These are phyloP conservation scores for Mamestra brassicae DNA, from an alignment of 2,888 invertebrate genomes.

Conservation along the genomic window DNA sequence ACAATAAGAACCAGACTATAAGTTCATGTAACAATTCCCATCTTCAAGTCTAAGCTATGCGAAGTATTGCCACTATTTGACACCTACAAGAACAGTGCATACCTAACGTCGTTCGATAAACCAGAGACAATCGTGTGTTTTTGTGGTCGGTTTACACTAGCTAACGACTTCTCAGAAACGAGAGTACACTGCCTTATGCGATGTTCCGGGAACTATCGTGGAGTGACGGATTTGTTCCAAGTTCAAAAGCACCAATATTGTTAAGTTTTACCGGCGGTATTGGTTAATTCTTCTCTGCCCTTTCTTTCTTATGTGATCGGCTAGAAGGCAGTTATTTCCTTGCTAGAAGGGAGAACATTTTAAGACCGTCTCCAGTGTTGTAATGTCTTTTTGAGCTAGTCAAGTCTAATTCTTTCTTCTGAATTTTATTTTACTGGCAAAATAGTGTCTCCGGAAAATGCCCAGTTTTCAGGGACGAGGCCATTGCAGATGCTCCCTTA, in stretches of 20 bases:
- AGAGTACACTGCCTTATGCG: slow-evolving; percentile 32
- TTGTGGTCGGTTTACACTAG: slow-evolving; percentile 50
- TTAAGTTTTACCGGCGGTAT: neutral
- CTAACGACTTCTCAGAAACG: slow-evolving; percentile 61
- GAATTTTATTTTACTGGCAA: neutral
- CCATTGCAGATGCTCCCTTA: neutral
- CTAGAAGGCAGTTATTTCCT: neutral
- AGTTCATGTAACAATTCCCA: slow-evolving; percentile 38
- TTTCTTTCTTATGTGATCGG: neutral
- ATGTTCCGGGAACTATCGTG: slow-evolving; percentile 56
- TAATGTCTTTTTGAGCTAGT: neutral
- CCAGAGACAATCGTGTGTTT: slow-evolving; percentile 55
- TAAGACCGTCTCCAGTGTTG: neutral
- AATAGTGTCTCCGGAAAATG: neutral
- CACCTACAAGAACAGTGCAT: slow-evolving; percentile 45
- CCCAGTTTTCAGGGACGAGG: neutral
- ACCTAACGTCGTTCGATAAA: slow-evolving; percentile 34
- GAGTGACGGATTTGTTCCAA: slow-evolving; percentile 51
- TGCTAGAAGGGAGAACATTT: neutral
- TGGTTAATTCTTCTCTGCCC: neutral
- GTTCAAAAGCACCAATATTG: slow-evolving; percentile 15
- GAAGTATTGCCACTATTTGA: slow-evolving; percentile 29
- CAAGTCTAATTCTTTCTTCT: neutral
- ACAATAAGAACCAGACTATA: neutral
- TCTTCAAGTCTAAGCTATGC: slow-evolving; percentile 10